Evolutionary conservation across 2,888 invertebrate genomes (phyloP), one percentile per base, ranked within the genome.

Genomic region (Theristus sp.): DNA sequence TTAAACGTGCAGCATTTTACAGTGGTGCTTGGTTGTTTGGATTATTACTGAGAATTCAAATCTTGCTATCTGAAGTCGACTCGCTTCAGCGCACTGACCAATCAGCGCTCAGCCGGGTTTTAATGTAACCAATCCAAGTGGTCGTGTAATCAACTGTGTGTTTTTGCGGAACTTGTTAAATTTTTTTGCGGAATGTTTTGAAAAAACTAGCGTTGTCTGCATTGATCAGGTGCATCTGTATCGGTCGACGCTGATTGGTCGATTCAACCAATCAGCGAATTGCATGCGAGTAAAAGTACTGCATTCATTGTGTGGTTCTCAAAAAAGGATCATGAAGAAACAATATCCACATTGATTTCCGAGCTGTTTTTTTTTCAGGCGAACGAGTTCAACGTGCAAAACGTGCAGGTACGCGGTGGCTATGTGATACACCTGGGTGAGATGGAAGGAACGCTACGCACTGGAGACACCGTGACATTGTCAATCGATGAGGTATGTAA

Each of bases 371-470:
- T 38, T 13, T 24, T 6, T 1, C 72, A 84, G 83, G 75, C 84
- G 61, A 74, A 84, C 20, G 94, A 94, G 78, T 86, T 98, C 74
- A 81, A 85, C 24, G 88, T 98, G 0, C 87, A 84, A 74, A 89
- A 89, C 73, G 89, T 90, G 1, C 90, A 90, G 80, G 85, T 94
- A 3, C 84, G 89, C 66, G 98, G 88, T 52, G 98, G 98, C 22
- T 99, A 93, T 75, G 84, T 96, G 30, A 78, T 96, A 29, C 96
- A 99, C 72, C 84, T 87, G 66, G 96, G 98, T 30, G 84, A 83
- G 62, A 82, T 90, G 20, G 90, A 90, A 76, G 94, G 82, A 27
- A 80, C 77, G 0, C 76, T 98, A 22, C 82, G 80, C 66, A 82
- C 3, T 10, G 57, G 46, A 13, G 30, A 38, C 3, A 57, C 13